These are phyloP conservation scores for Conops quadrifasciatus DNA, from an alignment of 2,888 invertebrate species.

Conservation along the genomic window DNA sequence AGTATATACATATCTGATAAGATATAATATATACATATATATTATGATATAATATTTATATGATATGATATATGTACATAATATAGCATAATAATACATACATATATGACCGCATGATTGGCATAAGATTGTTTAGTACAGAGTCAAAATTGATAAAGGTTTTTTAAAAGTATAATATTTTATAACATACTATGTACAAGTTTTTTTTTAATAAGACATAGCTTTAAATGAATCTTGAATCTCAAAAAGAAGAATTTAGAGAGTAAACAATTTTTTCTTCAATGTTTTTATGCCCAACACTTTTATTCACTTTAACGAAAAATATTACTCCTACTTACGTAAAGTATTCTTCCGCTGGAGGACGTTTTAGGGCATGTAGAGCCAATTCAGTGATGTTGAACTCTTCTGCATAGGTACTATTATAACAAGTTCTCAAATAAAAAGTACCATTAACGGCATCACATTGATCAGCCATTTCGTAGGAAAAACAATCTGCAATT, in stretches of 20 bases:
- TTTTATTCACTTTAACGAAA: background rate
- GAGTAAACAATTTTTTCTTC: background rate
- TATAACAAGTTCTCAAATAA: slow-evolving; percentile 72
- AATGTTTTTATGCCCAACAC: background rate
- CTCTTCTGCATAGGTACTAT: slow-evolving; percentile 68
- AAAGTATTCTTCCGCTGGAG: slow-evolving; percentile 79
- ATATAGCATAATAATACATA: too few relatives aligned
- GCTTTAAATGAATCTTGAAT: background rate
- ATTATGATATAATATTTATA: too few relatives aligned
- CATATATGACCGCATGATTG: too few relatives aligned
- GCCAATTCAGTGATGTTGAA: slow-evolving; percentile 70
- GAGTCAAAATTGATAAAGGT: too few relatives aligned
- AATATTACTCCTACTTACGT: slow-evolving; percentile 69
- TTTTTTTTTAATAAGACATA: too few relatives aligned
- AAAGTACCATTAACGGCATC: slow-evolving; percentile 71
- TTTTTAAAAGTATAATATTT: too few relatives aligned
- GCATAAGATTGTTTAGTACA: too few relatives aligned
- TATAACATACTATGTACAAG: too few relatives aligned
- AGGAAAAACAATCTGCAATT: slow-evolving; percentile 72
- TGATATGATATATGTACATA: too few relatives aligned
- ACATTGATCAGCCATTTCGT: slow-evolving; percentile 73
- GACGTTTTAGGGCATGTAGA: slow-evolving; percentile 69
- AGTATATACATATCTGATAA: background rate
- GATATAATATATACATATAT: too few relatives aligned
- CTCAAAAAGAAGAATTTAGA: background rate